Evolutionary conservation across 2,113 vertebrate species (phyloP).

Genomic region (Ancistrus triradiatus): DNA sequence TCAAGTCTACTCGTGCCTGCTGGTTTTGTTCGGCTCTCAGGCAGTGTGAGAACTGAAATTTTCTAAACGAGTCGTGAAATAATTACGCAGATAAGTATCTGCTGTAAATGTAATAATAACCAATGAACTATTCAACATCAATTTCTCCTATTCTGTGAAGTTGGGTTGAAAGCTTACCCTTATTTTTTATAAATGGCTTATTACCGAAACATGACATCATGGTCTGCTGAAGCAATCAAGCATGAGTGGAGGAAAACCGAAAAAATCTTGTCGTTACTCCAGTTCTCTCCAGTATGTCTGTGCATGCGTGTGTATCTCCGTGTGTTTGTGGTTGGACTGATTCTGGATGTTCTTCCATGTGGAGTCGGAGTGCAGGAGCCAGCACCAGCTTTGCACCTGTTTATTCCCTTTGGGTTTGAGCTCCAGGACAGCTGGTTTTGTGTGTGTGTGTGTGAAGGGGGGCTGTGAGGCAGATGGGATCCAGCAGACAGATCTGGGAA

Average conservation of each 20-base stretch:
- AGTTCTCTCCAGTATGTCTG: background rate
- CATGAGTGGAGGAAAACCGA: background rate
- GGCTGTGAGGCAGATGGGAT: slow-evolving; percentile 69
- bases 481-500: slow-evolving; percentile 41
- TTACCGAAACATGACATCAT: slow-evolving; percentile 6
- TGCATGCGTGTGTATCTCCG: slow-evolving; percentile 13
- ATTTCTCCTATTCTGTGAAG: too few species aligned
- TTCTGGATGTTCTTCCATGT: slow-evolving; percentile 56
- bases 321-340: slow-evolving; percentile 47
- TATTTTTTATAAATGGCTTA: slow-evolving; percentile 20
- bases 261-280: background rate
- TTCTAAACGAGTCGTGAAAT: too few species aligned
- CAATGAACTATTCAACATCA: too few species aligned
- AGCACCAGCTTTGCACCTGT: slow-evolving; percentile 62
- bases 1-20: slow-evolving; percentile 35
- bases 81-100: too few species aligned
- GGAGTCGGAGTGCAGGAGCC: slow-evolving; percentile 53
- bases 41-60: background rate
- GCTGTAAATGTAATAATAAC: too few species aligned
- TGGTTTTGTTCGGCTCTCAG: slow-evolving; percentile 21
- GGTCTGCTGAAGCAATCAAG: slow-evolving; percentile 17
- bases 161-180: too few species aligned
- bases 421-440: slow-evolving; percentile 69
- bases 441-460: slow-evolving; percentile 55
- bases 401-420: slow-evolving; percentile 60